phyloP scores from a whole-genome alignment of 2,888 invertebrate species.

The Drosophila demipolita region DNA sequence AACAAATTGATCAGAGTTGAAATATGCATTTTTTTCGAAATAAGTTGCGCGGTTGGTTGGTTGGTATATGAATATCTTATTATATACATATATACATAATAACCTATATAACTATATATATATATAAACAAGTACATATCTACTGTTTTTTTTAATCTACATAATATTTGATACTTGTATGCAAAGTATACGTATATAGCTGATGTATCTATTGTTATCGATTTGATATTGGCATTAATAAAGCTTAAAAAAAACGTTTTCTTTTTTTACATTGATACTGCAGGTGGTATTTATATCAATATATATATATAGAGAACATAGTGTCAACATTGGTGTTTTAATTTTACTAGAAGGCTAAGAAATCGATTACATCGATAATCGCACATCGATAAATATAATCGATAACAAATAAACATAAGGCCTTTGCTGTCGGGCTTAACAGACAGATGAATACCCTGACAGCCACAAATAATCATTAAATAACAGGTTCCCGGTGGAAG shows the following conservation, averaged over 20 bases:
- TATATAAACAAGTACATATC: constrained; percentile 5
- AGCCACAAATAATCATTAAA: too few species aligned
- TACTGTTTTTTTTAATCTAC: constrained; percentile 49
- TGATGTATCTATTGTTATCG: constrained; percentile 77
- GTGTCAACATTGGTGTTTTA: not conserved
- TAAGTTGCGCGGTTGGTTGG: constrained; percentile 74
- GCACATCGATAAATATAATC: not conserved
- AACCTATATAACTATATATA: constrained; percentile 21
- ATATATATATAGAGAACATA: not conserved
- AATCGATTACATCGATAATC: not conserved
- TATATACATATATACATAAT: constrained; percentile 20
- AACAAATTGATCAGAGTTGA: constrained; percentile 43
- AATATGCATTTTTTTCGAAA: constrained; percentile 55
- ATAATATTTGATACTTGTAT: constrained; percentile 50
- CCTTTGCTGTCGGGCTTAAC: not conserved
- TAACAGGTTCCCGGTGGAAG: not conserved
- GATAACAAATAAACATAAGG: too few species aligned
- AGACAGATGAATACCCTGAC: not conserved
- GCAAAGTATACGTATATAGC: constrained; percentile 50
- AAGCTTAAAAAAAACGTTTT: constrained; percentile 47
- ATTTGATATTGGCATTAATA: constrained; percentile 76
- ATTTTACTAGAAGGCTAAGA: too few species aligned
- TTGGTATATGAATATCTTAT: constrained; percentile 58
- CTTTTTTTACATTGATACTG: not conserved
- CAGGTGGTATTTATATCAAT: not conserved